Evolutionary conservation across 2,797 vertebrate genomes (phyloP), one percentile per base, ranked within the genome.

Genomic region (Platalea minor): DNA sequence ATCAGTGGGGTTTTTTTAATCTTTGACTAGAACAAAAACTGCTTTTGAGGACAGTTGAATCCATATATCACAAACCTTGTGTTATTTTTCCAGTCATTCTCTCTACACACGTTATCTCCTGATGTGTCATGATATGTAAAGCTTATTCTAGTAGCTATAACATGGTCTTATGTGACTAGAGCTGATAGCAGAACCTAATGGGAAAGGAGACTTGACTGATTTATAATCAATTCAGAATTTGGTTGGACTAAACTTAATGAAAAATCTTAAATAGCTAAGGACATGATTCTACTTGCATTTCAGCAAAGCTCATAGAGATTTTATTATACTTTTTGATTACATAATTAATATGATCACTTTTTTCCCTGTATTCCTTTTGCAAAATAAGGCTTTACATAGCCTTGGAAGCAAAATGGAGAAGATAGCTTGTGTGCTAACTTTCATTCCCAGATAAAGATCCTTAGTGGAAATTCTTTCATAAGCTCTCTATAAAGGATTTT

Each of bases 21-120:
- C 24, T 65, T 67, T 7, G 4, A 23, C 6, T 64, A 48, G 13
- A n/a, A 53, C 5, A 73, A 59, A 60, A 92, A 10, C 10, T 45
- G 3, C 1, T 85, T 37, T 74, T 67, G 41, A 70, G 28, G 28
- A 60, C 6, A 85, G 51, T 1, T 60, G 20, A 61, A 57, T 83
- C 21, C 7, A 10, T 45, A 4, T 31, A 20, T 61, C 1, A 0
- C 4, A 20, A 28, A 45, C 35, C 11, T 29, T 63, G 10, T 54
- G 7, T 72, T 73, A 10, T 76, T 91, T 85, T 61, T 11, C 4
- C 7, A n/a, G 21, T n/a, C 9, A 1, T 51, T 60, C 9, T 85
- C 11, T 72, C 18, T 76, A 10, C 6, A 14, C 4, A 2, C 0
- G 0, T 26, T 35, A 48, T 85, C 7, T 87, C 17, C 8, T 60